These are phyloP conservation scores for Yponomeuta sedellus DNA, from an alignment of 2,888 invertebrate genomes.

Conservation along the genomic window DNA sequence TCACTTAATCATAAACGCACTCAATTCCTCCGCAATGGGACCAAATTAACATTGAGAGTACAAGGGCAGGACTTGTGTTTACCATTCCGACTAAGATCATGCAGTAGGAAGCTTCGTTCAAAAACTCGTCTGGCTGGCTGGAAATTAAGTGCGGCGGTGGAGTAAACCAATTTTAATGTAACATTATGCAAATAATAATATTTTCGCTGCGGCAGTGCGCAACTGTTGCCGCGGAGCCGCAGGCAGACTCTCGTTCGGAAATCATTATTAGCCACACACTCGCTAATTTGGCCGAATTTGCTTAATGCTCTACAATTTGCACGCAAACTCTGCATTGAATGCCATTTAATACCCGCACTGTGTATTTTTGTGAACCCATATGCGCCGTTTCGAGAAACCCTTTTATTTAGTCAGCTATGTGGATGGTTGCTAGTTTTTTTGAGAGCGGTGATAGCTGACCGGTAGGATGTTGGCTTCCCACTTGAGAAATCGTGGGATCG, in stretches of 20 bases:
- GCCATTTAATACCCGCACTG: constrained; percentile 25
- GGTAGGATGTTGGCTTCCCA: too few species aligned
- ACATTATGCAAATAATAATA: constrained; percentile 26
- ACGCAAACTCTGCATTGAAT: constrained; percentile 31
- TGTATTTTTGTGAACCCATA: constrained; percentile 30
- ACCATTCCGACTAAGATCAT: too few species aligned
- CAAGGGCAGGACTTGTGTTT: too few species aligned
- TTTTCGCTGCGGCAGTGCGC: constrained; percentile 23
- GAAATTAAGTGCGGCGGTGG: background rate
- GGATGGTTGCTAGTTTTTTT: background rate
- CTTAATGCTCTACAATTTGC: constrained; percentile 55
- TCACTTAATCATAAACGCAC: too few species aligned
- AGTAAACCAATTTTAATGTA: constrained; percentile 13
- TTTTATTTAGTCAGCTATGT: background rate
- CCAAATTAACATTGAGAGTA: too few species aligned
- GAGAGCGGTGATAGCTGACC: too few species aligned
- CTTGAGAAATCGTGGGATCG: too few species aligned
- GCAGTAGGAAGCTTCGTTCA: too few species aligned
- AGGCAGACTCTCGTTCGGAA: constrained; percentile 34
- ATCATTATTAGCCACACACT: constrained; percentile 46
- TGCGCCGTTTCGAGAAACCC: constrained; percentile 31
- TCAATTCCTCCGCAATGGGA: too few species aligned
- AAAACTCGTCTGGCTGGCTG: too few species aligned
- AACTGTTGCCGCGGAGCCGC: constrained; percentile 34
- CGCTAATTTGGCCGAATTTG: constrained; percentile 57